Conservation (phyloP, 1,140 invertebrate genomes). For the Scylla paramamosain region DNA sequence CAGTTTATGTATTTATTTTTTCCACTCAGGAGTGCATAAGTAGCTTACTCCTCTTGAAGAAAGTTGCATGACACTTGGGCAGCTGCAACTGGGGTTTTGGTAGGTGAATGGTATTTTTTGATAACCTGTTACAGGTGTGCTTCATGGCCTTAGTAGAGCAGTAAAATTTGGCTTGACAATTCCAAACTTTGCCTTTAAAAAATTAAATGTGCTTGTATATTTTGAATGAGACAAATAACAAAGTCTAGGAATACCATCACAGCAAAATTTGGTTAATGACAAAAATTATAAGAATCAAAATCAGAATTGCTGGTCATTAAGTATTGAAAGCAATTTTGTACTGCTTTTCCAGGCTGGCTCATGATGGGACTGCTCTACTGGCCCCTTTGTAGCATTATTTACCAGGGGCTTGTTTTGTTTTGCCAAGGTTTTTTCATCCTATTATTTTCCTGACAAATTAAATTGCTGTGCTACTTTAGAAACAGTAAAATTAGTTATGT, state of each 20-base stretch:
- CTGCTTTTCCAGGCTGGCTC: not conserved
- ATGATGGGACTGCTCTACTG: conserved; percentile 15
- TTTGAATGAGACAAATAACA: not conserved
- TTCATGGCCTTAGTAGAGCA: conserved; percentile 51
- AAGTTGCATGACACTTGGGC: conserved; percentile 45
- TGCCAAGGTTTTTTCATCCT: conserved; percentile 25
- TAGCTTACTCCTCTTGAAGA: conserved; percentile 10
- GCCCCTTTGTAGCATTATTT: not conserved
- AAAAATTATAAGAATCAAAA: not conserved
- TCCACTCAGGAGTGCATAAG: conserved; percentile 16
- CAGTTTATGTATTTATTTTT: not conserved
- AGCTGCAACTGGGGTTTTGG: conserved; percentile 53
- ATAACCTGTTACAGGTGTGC: not conserved
- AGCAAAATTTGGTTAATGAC: not conserved
- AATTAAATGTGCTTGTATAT: not conserved
- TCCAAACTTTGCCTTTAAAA: not conserved
- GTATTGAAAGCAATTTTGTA: not conserved
- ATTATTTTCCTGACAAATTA: conserved; percentile 35
- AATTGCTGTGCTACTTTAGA: conserved; percentile 38
- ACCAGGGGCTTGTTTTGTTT: conserved; percentile 1
- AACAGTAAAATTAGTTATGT: conserved; percentile 1
- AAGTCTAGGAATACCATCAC: not conserved
- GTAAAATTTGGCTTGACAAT: conserved; percentile 26
- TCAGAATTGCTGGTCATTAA: not conserved
- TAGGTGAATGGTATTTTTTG: conserved; percentile 58